A percentile compares a stretch with the other conserved stretches of the same genome.
Conservation (phyloP, 2,113 vertebrate genomes). For the Circaetus cinerascens region DNA sequence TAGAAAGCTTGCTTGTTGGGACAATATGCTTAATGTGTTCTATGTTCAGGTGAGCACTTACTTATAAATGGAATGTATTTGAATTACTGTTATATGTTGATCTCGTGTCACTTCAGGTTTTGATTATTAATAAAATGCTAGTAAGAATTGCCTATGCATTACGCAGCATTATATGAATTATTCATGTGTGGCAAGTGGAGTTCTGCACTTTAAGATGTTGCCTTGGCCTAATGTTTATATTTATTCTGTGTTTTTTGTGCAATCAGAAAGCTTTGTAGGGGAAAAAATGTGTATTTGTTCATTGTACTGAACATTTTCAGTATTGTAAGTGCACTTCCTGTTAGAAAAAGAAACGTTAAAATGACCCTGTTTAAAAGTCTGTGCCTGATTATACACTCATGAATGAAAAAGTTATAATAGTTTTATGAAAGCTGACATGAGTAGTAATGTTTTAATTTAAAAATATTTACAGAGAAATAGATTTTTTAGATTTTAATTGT, state of each 20-base stretch:
- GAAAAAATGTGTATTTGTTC: neutral
- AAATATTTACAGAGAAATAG: neutral
- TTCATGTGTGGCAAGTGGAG: constrained; percentile 19
- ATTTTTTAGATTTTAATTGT: neutral
- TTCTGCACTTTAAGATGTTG: constrained; percentile 60
- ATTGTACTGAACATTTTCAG: constrained; percentile 13
- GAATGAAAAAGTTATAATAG: neutral
- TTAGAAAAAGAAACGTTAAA: constrained; percentile 6
- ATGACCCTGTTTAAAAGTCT: neutral
- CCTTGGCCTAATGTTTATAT: constrained; percentile 30
- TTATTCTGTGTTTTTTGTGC: constrained; percentile 10
- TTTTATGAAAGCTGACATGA: neutral
- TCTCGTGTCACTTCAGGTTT: constrained; percentile 37
- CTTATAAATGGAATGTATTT: constrained; percentile 47
- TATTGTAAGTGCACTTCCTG: neutral
- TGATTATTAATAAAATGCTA: constrained; percentile 37
- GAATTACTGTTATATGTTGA: constrained; percentile 46
- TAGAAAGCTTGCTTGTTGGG: neutral
- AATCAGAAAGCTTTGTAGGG: neutral
- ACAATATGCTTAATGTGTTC: neutral
- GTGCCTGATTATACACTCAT: neutral
- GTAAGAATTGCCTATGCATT: constrained; percentile 29
- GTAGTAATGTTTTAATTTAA: neutral
- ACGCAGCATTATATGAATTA: constrained; percentile 1
- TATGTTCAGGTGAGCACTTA: constrained; percentile 28